Conservation (phyloP, 2,797 vertebrate species). For the Macrochelys suwanniensis region DNA sequence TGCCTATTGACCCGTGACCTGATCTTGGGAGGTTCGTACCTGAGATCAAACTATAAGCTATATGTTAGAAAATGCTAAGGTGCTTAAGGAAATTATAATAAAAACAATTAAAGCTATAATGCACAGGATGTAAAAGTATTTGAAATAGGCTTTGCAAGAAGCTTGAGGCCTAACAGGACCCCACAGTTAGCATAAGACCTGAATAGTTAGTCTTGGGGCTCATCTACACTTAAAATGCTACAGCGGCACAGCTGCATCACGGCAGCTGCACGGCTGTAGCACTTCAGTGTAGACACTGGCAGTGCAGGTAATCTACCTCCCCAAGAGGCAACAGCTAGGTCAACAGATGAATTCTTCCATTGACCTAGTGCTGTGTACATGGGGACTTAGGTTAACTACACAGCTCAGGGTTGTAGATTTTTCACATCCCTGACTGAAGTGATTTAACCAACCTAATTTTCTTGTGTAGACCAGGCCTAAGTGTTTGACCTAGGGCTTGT, state of each 20-base stretch:
- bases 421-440: neutral
- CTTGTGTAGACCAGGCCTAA: neutral
- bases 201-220: neutral
- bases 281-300: neutral
- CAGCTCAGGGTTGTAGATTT: neutral
- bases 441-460: neutral
- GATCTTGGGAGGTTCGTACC: neutral
- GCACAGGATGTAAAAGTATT: neutral
- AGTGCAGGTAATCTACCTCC: neutral
- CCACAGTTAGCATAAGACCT: neutral
- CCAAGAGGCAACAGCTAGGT: neutral
- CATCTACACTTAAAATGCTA: neutral
- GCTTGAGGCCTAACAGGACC: neutral
- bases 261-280: too few relatives aligned
- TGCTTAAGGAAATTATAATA: neutral
- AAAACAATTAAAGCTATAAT: neutral
- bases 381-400: neutral
- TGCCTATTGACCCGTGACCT: neutral
- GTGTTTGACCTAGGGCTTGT: too few relatives aligned
- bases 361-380: neutral
- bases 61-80: neutral
- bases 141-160: neutral
- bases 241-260: neutral
- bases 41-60: neutral
- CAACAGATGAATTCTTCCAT: neutral